A percentile compares a stretch with the other conserved stretches of the same genome.
These are phyloP conservation scores for Hyppa rectilinea DNA, from an alignment of 2,888 invertebrate genomes.

Conservation along the genomic window DNA sequence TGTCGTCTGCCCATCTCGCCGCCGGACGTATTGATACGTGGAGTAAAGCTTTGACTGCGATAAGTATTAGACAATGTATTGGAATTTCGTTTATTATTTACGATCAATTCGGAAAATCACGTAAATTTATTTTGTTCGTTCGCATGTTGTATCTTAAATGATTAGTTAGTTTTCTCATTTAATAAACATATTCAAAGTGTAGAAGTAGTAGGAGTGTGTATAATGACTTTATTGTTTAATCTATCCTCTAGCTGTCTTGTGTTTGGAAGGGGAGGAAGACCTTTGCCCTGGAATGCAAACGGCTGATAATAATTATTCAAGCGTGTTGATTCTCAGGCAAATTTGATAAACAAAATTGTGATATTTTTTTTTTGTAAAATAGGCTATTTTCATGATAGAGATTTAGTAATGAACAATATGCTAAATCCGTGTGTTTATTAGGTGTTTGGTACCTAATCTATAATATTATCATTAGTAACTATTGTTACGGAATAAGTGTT, in stretches of 20 bases:
- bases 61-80: neutral
- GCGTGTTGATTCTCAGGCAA: too few species aligned
- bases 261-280: neutral
- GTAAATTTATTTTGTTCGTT: neutral
- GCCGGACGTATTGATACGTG: too few species aligned
- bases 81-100: neutral
- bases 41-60: too few species aligned
- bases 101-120: neutral
- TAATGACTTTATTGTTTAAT: neutral
- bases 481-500: too few species aligned
- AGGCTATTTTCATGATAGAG: neutral
- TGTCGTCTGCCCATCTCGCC: neutral
- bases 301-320: too few species aligned
- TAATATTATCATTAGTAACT: neutral
- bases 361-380: neutral
- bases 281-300: too few species aligned
- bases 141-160: neutral
- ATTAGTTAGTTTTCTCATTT: neutral
- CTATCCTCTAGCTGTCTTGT: neutral
- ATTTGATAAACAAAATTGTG: too few species aligned
- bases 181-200: neutral
- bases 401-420: too few species aligned
- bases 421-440: too few species aligned
- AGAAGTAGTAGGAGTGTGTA: neutral
- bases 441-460: too few species aligned